phyloP scores from a whole-genome alignment of 1,140 invertebrate species.

The Micrasema minimum region DNA sequence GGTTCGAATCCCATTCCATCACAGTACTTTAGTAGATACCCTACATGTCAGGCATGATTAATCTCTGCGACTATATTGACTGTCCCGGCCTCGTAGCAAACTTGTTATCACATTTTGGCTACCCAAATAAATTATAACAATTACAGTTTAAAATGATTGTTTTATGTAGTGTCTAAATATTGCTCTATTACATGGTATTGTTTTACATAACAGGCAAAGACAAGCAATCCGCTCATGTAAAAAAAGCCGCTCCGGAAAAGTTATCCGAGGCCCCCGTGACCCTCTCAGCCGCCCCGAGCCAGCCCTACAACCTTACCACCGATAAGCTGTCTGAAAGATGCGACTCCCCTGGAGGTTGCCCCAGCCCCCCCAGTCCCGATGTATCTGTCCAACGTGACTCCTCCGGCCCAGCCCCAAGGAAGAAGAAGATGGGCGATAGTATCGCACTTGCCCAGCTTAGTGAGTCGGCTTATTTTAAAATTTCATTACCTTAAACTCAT shows the following conservation, averaged over 20 bases:
- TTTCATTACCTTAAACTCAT: too few species aligned
- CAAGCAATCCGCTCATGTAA: slow-evolving; percentile 57
- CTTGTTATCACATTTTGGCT: too few species aligned
- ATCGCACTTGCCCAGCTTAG: slow-evolving; percentile 62
- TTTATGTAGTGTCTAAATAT: not conserved
- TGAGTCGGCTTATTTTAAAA: slow-evolving; percentile 57
- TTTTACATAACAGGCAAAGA: slow-evolving; percentile 41
- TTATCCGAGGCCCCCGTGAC: slow-evolving; percentile 56
- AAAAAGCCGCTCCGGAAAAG: slow-evolving; percentile 52
- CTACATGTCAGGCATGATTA: too few species aligned
- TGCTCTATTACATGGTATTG: not conserved
- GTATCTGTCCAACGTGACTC: not conserved
- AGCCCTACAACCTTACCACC: slow-evolving; percentile 63
- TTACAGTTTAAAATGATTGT: not conserved
- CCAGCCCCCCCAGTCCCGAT: slow-evolving; percentile 33
- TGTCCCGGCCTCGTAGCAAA: too few species aligned
- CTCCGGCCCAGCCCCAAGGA: slow-evolving; percentile 56
- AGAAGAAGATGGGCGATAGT: slow-evolving; percentile 65
- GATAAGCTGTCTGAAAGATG: slow-evolving; percentile 63
- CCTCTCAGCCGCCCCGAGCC: slow-evolving; percentile 59
- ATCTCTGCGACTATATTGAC: too few species aligned
- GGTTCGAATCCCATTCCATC: too few species aligned
- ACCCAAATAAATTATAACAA: too few species aligned
- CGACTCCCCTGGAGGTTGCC: slow-evolving; percentile 34
- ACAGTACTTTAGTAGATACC: too few species aligned